Percentiles rank a stretch among this genome's conserved stretches.
Evolutionary conservation across 2,113 vertebrate species (phyloP).

Genomic region (Sebastes schlegelii): DNA sequence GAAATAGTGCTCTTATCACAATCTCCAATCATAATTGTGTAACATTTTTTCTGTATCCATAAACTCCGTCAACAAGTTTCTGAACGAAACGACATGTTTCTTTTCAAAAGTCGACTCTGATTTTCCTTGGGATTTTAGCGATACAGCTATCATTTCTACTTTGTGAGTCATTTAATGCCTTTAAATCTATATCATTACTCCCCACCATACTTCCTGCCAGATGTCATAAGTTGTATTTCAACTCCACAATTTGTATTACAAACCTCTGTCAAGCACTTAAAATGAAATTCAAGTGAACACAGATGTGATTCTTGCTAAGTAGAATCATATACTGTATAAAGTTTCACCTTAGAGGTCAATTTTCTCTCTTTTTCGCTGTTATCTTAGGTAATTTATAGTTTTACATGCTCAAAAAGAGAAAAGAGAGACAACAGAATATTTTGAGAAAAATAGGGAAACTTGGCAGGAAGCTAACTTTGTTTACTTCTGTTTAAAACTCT

Average conservation of each 20-base stretch:
- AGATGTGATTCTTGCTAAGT: neutral
- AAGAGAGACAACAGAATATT: neutral
- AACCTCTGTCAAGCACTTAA: slow-evolving; percentile 5
- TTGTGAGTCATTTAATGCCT: neutral
- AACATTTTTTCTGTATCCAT: slow-evolving; percentile 58
- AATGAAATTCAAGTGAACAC: slow-evolving; percentile 6
- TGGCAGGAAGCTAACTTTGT: neutral
- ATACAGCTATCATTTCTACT: neutral
- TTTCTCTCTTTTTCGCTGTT: no score
- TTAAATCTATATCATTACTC: neutral
- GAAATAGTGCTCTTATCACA: slow-evolving; percentile 38
- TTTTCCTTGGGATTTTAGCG: neutral
- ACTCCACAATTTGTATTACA: slow-evolving; percentile 2
- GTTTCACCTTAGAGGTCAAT: neutral
- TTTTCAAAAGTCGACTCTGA: slow-evolving; percentile 49
- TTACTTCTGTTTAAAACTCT: neutral
- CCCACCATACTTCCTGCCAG: neutral
- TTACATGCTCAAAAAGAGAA: neutral
- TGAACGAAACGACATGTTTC: slow-evolving; percentile 62
- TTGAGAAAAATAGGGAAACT: neutral
- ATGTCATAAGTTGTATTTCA: neutral
- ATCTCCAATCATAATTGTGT: slow-evolving; percentile 46
- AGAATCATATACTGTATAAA: neutral
- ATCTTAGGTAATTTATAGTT: neutral
- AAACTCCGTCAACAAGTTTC: slow-evolving; percentile 60